A percentile compares a stretch with the other conserved stretches of the same genome.
Conservation (phyloP, 2,888 invertebrate species). For the Spilosoma lubricipeda region DNA sequence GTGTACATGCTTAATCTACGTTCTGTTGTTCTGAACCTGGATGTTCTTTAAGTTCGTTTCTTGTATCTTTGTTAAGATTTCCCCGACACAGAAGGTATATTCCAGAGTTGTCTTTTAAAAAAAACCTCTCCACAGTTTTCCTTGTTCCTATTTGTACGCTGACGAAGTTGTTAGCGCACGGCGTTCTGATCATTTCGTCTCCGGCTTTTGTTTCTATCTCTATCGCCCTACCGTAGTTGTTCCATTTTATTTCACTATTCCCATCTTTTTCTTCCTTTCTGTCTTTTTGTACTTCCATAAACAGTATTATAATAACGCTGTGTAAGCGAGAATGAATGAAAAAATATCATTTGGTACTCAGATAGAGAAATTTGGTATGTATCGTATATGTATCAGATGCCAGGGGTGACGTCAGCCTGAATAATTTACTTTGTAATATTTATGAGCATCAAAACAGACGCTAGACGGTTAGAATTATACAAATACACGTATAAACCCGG, state of each 20-base stretch:
- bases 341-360: conserved; percentile 18
- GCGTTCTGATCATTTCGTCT: conserved; percentile 56
- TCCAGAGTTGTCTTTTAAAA: too few relatives aligned
- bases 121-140: conserved; percentile 39
- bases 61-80: too few relatives aligned
- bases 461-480: not conserved
- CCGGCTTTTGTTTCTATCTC: conserved; percentile 38
- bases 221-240: conserved; percentile 21
- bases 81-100: too few relatives aligned
- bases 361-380: too few relatives aligned
- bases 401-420: conserved; percentile 7
- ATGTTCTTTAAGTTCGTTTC: too few relatives aligned
- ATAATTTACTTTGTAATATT: conserved; percentile 18
- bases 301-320: conserved; percentile 29
- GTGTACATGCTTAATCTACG: too few relatives aligned
- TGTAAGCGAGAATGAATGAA: conserved; percentile 21
- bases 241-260: conserved; percentile 14
- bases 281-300: conserved; percentile 22
- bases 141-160: conserved; percentile 47
- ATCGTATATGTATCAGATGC: conserved; percentile 1
- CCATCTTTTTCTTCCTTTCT: conserved; percentile 30
- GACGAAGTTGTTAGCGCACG: conserved; percentile 56
- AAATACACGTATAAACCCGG: too few relatives aligned
- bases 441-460: conserved; percentile 10
- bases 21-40: too few relatives aligned